phyloP scores from a whole-genome alignment of 23 tunicate genomes.

The Trididemnum nubilum region DNA sequence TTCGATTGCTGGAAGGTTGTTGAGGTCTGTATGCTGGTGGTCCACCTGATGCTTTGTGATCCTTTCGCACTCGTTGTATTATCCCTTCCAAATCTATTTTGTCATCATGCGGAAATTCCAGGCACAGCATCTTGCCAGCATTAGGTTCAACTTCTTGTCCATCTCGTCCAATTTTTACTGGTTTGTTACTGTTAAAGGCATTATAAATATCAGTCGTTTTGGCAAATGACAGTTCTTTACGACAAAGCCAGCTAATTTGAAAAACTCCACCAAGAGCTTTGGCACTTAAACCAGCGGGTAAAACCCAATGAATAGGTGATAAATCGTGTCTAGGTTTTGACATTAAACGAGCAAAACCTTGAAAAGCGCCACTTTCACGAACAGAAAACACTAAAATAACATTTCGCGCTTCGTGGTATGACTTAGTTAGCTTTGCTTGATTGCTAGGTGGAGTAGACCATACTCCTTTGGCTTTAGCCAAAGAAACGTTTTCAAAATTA shows the following conservation, averaged over 20 bases:
- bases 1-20: conserved; percentile 23
- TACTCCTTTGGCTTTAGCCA: conserved; percentile 84
- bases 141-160: conserved; percentile 95
- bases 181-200: conserved; percentile 78
- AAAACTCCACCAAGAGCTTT: conserved; percentile 88
- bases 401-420: conserved; percentile 77
- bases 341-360: conserved; percentile 85
- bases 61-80: conserved; percentile 62
- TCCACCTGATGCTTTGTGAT: conserved; percentile 75
- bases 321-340: conserved; percentile 62
- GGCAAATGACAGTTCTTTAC: conserved; percentile 73
- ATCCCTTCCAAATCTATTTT: conserved; percentile 74
- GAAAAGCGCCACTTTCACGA: conserved; percentile 94
- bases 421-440: conserved; percentile 65
- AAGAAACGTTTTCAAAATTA: conserved; percentile 83
- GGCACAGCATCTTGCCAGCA: conserved; percentile 87
- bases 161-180: conserved; percentile 89
- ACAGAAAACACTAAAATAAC: conserved; percentile 83
- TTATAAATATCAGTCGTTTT: conserved; percentile 73
- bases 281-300: conserved; percentile 82
- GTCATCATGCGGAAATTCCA: conserved; percentile 93
- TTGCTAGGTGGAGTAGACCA: conserved; percentile 97
- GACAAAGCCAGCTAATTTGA: conserved; percentile 80
- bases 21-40: conserved; percentile 52
- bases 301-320: conserved; percentile 86